Evolutionary conservation across 2,797 vertebrate genomes (phyloP).

Genomic region (Periparus ater): DNA sequence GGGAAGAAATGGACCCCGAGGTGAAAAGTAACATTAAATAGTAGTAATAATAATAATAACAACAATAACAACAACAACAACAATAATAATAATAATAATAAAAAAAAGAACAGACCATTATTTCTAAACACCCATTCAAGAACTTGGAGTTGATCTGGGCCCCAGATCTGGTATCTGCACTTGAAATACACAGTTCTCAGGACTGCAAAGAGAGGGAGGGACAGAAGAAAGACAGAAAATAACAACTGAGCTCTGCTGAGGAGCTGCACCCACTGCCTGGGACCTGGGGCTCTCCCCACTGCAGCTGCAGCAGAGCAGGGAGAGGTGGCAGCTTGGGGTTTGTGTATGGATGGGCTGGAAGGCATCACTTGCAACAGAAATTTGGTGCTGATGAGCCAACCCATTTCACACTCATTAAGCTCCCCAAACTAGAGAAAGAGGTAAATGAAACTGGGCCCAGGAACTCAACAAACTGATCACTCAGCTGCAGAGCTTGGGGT

Average conservation of each 20-base stretch:
- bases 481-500: neutral
- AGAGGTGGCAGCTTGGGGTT: neutral
- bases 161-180: slow-evolving; percentile 25
- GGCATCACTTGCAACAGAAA: neutral
- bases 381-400: neutral
- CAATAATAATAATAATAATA: neutral
- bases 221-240: neutral
- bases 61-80: neutral
- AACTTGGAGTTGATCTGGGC: slow-evolving; percentile 50
- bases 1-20: slow-evolving; percentile 41
- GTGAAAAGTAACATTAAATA: slow-evolving; percentile 62
- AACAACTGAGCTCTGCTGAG: neutral
- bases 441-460: neutral
- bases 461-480: neutral
- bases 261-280: neutral
- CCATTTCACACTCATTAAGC: neutral
- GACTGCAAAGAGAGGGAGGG: neutral
- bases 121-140: slow-evolving; percentile 44
- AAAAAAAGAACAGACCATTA: slow-evolving; percentile 30
- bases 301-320: neutral
- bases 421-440: neutral
- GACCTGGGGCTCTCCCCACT: neutral
- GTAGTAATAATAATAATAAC: slow-evolving; percentile 15
- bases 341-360: neutral
- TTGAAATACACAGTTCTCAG: neutral